Percentiles rank a stretch among this genome's conserved stretches.
These are phyloP conservation scores for Sebastes steindachneri DNA, from an alignment of 2,797 vertebrate species.

Conservation along the genomic window DNA sequence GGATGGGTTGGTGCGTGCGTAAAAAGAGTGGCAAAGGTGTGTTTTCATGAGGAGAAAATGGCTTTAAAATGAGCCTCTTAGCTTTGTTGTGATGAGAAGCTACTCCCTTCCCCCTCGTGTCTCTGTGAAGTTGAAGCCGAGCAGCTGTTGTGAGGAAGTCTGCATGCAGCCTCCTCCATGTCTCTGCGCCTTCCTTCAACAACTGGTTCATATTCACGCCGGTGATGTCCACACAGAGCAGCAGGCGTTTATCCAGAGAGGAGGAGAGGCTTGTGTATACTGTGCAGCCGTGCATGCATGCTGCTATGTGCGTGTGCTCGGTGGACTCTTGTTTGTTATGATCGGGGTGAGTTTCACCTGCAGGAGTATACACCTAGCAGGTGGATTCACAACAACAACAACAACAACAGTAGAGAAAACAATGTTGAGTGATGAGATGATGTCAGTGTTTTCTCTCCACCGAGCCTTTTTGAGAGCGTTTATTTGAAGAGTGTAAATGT, in stretches of 20 bases:
- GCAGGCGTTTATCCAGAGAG: slow-evolving; percentile 1
- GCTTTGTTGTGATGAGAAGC: slow-evolving; percentile 26
- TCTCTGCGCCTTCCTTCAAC: background rate
- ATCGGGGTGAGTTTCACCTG: slow-evolving; percentile 30
- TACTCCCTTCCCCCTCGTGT: background rate
- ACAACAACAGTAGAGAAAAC: background rate
- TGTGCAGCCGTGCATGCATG: slow-evolving; percentile 12
- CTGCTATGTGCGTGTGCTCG: background rate
- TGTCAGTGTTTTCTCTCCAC: background rate
- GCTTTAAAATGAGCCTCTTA: slow-evolving; percentile 36
- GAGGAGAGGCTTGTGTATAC: background rate
- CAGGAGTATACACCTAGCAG: slow-evolving; percentile 32
- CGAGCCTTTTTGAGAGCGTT: background rate
- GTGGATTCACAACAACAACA: slow-evolving; percentile 38
- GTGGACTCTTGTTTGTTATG: slow-evolving; percentile 44
- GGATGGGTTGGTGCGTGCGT: slow-evolving; percentile 76
- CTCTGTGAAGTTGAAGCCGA: slow-evolving; percentile 51
- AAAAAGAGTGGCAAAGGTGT: slow-evolving; percentile 25
- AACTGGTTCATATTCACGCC: slow-evolving; percentile 29
- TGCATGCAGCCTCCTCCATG: slow-evolving; percentile 13
- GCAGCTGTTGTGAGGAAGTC: slow-evolving; percentile 66
- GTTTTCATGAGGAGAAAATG: background rate
- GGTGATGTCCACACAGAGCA: slow-evolving; percentile 4
- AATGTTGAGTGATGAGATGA: background rate
- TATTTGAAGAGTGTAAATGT: background rate